These are phyloP conservation scores for Drosophila melanogaster DNA, from an alignment of 1,140 invertebrate genomes.

Conservation along the genomic window DNA sequence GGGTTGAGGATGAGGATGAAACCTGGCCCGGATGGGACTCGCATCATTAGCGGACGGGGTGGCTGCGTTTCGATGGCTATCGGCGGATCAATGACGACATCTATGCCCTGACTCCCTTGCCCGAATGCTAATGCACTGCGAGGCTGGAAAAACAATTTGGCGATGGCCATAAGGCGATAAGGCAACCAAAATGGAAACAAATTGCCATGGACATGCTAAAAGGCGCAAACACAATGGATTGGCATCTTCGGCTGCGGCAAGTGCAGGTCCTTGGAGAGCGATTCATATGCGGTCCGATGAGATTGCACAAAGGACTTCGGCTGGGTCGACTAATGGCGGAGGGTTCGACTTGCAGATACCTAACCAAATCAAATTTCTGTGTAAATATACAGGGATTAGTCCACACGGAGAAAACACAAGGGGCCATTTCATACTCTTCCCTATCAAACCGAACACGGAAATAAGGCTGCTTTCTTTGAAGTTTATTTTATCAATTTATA, in stretches of 20 bases:
- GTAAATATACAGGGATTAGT: constrained; percentile 19
- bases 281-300: constrained; percentile 57
- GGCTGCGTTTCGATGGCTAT: constrained; percentile 67
- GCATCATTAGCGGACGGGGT: constrained; percentile 72
- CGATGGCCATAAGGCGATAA: constrained; percentile 74
- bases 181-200: constrained; percentile 82
- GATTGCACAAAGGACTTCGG: constrained; percentile 13
- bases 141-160: constrained; percentile 71
- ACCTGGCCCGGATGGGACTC: constrained; percentile 17
- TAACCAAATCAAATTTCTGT: neutral
- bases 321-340: constrained; percentile 7
- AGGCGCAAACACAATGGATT: constrained; percentile 65
- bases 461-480: neutral
- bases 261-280: constrained; percentile 71
- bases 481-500: neutral
- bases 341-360: constrained; percentile 3
- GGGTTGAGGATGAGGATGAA: constrained; percentile 51
- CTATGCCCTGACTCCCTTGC: constrained; percentile 25
- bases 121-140: constrained; percentile 64
- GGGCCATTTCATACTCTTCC: neutral
- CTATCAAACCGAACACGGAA: neutral
- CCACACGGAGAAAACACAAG: neutral
- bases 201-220: constrained; percentile 65
- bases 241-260: constrained; percentile 49
- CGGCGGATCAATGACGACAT: constrained; percentile 74